phyloP scores from a whole-genome alignment of 2,888 invertebrate species.

The Leucoma salicis region DNA sequence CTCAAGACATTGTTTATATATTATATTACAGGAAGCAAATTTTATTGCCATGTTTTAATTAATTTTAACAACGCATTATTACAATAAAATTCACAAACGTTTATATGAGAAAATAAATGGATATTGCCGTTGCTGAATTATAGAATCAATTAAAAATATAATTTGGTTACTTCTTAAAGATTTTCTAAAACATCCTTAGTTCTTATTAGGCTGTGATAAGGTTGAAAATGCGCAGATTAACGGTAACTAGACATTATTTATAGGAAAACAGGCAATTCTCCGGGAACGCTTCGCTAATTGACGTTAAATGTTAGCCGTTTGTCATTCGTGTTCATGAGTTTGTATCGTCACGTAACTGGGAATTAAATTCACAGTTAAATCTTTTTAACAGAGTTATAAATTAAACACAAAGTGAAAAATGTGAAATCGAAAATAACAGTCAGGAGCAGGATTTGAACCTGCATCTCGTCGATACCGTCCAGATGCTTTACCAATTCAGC shows the following conservation, averaged over 20 bases:
- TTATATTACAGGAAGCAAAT: neutral
- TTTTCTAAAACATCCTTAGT: conserved; percentile 1
- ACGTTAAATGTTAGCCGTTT: conserved; percentile 66
- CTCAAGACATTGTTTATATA: neutral
- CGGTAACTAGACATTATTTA: conserved; percentile 45
- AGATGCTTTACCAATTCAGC: too few species aligned
- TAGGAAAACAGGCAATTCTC: conserved; percentile 45
- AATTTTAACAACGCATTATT: neutral
- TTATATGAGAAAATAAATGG: conserved; percentile 16
- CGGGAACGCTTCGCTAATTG: conserved; percentile 63
- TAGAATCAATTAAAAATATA: conserved; percentile 18
- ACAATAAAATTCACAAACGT: conserved; percentile 5
- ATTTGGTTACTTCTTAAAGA: conserved; percentile 9
- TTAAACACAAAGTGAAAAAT: too few species aligned
- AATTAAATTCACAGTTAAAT: conserved; percentile 38
- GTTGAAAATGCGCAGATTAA: conserved; percentile 29
- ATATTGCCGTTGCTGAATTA: conserved; percentile 8
- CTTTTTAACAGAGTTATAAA: conserved; percentile 23
- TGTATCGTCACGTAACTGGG: conserved; percentile 46
- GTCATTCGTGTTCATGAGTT: conserved; percentile 60
- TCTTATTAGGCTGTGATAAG: conserved; percentile 27
- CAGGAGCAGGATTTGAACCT: too few species aligned
- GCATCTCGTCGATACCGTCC: too few species aligned
- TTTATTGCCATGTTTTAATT: conserved; percentile 5
- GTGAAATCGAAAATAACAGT: too few species aligned